Evolutionary conservation across 2,888 invertebrate species (phyloP).

Genomic region (Eristalis pertinax): DNA sequence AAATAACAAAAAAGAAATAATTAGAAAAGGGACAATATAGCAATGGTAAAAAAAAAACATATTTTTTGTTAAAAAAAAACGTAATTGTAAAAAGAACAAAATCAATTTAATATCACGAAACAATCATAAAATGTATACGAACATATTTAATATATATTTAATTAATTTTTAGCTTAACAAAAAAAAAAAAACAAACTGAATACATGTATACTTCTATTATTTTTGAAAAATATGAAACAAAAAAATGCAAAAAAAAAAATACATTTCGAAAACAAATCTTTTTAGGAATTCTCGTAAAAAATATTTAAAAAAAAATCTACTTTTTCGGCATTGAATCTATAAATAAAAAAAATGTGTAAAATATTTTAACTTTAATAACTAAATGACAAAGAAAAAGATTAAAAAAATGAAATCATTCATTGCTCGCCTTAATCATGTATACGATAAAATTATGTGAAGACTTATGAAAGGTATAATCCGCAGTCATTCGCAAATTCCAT

Average conservation of each 20-base stretch:
- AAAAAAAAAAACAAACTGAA: constrained; percentile 44
- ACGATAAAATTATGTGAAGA: constrained; percentile 73
- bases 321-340: constrained; percentile 66
- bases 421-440: constrained; percentile 77
- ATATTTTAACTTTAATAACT: constrained; percentile 55
- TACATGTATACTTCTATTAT: constrained; percentile 55
- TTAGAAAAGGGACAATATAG: constrained; percentile 79
- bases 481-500: constrained; percentile 40
- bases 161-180: constrained; percentile 53
- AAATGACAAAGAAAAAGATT: constrained; percentile 25
- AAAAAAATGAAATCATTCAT: constrained; percentile 73
- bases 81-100: constrained; percentile 40
- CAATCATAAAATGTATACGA: constrained; percentile 73
- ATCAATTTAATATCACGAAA: constrained; percentile 68
- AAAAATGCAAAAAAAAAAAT: constrained; percentile 20
- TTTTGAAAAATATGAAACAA: constrained; percentile 35
- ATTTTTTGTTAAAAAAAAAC: constrained; percentile 41
- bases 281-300: constrained; percentile 57
- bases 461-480: constrained; percentile 55
- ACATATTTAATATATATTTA: constrained; percentile 65
- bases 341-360: constrained; percentile 64
- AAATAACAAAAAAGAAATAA: constrained; percentile 10
- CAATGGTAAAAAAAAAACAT: constrained; percentile 74
- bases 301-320: constrained; percentile 23
- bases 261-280: constrained; percentile 54